Evolutionary conservation across 2,113 vertebrate species (phyloP), one percentile per base, ranked within the genome.

Genomic region (Protobothrops mucrosquamatus): DNA sequence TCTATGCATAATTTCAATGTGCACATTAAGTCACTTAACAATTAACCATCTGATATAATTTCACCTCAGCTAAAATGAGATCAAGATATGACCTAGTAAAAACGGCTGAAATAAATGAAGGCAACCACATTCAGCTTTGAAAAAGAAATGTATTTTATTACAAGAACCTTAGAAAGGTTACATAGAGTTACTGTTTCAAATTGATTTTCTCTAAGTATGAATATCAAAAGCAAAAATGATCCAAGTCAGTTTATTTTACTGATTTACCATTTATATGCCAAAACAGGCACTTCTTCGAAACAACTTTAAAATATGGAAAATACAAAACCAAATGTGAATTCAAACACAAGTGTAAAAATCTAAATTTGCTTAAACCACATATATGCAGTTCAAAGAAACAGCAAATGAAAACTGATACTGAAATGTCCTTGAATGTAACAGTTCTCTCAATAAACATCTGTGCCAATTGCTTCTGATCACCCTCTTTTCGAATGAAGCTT

Each of bases 21-120:
- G 81, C 3, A 89, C 92, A 23, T 51, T 91, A 93, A 95, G 59
- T 93, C 5, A 3, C 87, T 85, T 92, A 95, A 92, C 87, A 59
- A 91, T 39, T 1, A 87, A 26, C 89, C 90, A 94, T 91, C 93
- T 87, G 92, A 94, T 94, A 29, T 4, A 46, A 57, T 91, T 95
- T 94, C 89, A 93, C 90, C 64, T 94, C 52, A 24, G 20, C 43
- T 94, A 94, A 94, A 93, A 88, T 91, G 4, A 91, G 11, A 43
- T 11, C 0, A 85, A 87, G 86, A 90, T 0, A 93, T 94, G 92
- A 0, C 0, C 2, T 0, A 52, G 81, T 52, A 86, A 91, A 93
- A 59, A 81, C 14, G 24, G 0, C 88, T 94, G 12, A 55, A 93
- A 94, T 88, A 12, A 11, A 48, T 88, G 22, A 61, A 34, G 86